Conservation (phyloP, 2,888 invertebrate genomes). For the Cinara cedri region DNA sequence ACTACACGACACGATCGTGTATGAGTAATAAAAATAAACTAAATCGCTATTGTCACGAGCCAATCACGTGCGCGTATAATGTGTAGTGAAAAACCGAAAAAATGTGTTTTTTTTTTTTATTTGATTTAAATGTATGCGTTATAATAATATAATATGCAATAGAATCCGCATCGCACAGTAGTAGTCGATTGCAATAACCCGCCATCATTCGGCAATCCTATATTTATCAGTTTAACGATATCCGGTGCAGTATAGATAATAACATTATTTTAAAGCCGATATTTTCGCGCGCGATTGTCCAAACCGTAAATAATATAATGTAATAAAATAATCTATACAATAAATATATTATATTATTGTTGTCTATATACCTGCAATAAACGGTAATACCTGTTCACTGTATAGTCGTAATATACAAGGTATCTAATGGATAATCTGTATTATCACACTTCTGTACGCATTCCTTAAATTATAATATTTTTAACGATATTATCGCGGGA, state of each 20-base stretch:
- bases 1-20: neutral
- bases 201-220: neutral
- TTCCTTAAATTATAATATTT: too few species aligned
- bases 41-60: neutral
- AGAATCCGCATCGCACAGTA: too few species aligned
- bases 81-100: neutral
- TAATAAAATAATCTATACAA: neutral
- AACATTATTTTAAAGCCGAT: neutral
- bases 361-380: neutral
- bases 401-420: too few species aligned
- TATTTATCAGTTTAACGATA: neutral
- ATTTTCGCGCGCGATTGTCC: neutral
- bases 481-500: too few species aligned
- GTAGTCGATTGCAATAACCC: too few species aligned
- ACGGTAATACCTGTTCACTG: neutral
- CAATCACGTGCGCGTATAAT: conserved; percentile 1
- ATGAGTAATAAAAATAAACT: neutral
- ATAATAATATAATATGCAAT: too few species aligned
- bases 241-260: conserved; percentile 11
- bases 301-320: neutral
- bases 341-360: neutral
- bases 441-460: too few species aligned
- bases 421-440: too few species aligned
- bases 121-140: too few species aligned
- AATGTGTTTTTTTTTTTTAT: neutral